Conservation (phyloP, 2,797 vertebrate species). For the Malacoctenus gilli region DNA sequence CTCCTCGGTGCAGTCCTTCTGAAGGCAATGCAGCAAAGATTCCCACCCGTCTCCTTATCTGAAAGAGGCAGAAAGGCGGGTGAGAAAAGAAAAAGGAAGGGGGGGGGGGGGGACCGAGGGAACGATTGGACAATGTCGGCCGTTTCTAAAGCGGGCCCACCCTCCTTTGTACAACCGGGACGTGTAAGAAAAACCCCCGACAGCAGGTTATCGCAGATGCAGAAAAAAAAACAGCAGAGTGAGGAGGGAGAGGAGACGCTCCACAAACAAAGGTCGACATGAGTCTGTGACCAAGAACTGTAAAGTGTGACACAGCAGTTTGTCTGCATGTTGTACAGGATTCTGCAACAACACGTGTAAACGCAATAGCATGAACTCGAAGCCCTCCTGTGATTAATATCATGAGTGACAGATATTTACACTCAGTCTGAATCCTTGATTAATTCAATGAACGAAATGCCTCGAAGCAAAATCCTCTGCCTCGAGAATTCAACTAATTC, state of each 20-base stretch:
- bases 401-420: too few relatives aligned
- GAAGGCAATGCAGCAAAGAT: slow-evolving; percentile 90
- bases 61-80: slow-evolving; percentile 59
- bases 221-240: slow-evolving; percentile 24
- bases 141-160: slow-evolving; percentile 29
- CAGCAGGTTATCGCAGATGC: slow-evolving; percentile 26
- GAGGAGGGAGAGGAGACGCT: slow-evolving; percentile 4
- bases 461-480: too few relatives aligned
- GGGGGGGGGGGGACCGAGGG: slow-evolving; percentile 1
- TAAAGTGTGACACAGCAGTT: not conserved
- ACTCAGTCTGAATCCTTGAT: too few relatives aligned
- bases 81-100: slow-evolving; percentile 37
- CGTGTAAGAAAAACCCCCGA: slow-evolving; percentile 12
- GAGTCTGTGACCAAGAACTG: slow-evolving; percentile 5
- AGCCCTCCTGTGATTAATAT: too few relatives aligned
- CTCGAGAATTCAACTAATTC: too few relatives aligned
- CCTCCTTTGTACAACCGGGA: slow-evolving; percentile 15
- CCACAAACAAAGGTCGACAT: slow-evolving; percentile 5
- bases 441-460: too few relatives aligned
- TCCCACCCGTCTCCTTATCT: slow-evolving; percentile 90
- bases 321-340: not conserved
- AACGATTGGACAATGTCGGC: slow-evolving; percentile 23
- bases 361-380: too few relatives aligned
- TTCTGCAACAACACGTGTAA: not conserved
- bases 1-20: slow-evolving; percentile 87